Evolutionary conservation across 2,888 invertebrate genomes (phyloP).

Genomic region (Orthonychiurus folsomi): DNA sequence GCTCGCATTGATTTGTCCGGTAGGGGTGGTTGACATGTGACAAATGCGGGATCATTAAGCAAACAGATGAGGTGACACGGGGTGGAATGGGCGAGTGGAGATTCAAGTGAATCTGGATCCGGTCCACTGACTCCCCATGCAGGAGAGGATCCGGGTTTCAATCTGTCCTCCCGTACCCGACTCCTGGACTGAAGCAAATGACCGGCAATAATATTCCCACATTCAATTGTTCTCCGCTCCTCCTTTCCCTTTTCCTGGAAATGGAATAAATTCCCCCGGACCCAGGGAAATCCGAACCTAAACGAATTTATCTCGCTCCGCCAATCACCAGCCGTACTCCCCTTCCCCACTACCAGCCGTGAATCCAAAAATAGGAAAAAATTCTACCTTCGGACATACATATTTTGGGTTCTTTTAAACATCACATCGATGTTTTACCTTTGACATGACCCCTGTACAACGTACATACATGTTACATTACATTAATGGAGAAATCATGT

Average conservation of each 20-base stretch:
- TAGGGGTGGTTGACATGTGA: background rate
- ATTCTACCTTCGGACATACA: no score
- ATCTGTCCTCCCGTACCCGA: background rate
- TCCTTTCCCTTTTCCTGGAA: background rate
- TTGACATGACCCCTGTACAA: no score
- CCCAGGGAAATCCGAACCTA: no score
- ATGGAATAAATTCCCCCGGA: background rate
- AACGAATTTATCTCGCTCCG: no score
- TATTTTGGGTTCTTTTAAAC: no score
- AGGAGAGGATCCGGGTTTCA: background rate
- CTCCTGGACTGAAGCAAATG: background rate
- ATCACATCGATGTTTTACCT: no score
- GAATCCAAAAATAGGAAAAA: no score
- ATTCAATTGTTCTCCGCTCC: conserved; percentile 1
- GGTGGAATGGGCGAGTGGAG: background rate
- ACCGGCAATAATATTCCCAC: background rate
- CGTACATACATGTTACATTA: no score
- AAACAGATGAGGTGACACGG: background rate
- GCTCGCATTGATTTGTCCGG: no score
- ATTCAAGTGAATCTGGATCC: background rate
- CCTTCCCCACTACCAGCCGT: no score
- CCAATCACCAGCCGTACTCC: no score
- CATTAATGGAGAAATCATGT: no score
- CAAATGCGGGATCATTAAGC: background rate
- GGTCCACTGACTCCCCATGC: background rate